A percentile compares a stretch with the other conserved stretches of the same genome.
Conservation (phyloP, 2,113 vertebrate species). For the Cephalopterus ornatus region DNA sequence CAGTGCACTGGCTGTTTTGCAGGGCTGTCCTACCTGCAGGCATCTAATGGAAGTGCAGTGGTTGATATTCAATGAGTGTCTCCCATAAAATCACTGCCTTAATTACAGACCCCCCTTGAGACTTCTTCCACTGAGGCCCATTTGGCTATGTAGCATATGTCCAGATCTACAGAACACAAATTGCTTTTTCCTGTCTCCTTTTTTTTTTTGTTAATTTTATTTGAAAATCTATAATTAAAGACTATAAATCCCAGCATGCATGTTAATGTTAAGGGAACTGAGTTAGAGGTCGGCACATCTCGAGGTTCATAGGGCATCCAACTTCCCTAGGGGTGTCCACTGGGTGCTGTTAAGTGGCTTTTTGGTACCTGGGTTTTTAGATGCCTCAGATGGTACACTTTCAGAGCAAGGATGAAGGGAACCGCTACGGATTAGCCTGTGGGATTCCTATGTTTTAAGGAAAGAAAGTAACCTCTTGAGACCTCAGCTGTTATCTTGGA, state of each 20-base stretch:
- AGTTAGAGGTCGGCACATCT: background rate
- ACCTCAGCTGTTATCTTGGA: background rate
- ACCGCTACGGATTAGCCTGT: background rate
- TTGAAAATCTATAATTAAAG: background rate
- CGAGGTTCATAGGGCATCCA: fast-evolving
- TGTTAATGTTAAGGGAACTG: background rate
- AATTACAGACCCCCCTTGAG: background rate
- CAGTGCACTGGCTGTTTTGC: background rate
- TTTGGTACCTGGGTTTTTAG: background rate
- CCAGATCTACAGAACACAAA: background rate
- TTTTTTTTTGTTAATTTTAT: background rate
- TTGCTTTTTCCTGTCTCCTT: background rate
- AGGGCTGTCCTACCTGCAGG: background rate
- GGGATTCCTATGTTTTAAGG: background rate
- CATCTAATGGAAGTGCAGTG: background rate
- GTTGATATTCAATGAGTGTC: background rate
- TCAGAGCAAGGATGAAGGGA: background rate
- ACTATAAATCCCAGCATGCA: background rate
- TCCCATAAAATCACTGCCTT: background rate
- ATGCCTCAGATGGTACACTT: background rate
- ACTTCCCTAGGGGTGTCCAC: background rate
- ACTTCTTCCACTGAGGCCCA: background rate
- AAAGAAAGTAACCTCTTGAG: background rate
- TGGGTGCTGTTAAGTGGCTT: background rate
- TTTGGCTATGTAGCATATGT: background rate